phyloP scores from a whole-genome alignment of 2,888 invertebrate species.

The Microctonus brassicae region DNA sequence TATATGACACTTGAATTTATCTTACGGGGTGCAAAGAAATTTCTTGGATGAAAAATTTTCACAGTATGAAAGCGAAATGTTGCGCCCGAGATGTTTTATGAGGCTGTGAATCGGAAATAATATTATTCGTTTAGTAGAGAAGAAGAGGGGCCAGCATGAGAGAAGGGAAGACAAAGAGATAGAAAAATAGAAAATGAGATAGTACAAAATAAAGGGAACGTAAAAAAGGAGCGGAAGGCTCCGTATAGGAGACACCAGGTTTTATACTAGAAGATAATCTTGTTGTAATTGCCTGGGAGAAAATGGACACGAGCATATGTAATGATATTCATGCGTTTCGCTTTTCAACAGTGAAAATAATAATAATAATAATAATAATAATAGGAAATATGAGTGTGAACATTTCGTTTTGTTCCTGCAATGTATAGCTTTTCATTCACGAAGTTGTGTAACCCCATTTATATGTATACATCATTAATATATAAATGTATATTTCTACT shows the following conservation, averaged over 20 bases:
- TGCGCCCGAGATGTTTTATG: constrained; percentile 36
- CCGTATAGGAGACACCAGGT: not conserved
- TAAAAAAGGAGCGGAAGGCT: not conserved
- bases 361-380: no score
- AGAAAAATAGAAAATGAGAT: not conserved
- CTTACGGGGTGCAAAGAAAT: constrained; percentile 28
- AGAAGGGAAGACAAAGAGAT: not conserved
- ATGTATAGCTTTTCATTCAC: no score
- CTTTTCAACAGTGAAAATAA: constrained; percentile 10
- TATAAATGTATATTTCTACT: no score
- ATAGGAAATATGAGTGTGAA: no score
- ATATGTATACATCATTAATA: no score
- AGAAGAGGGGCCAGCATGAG: constrained; percentile 1
- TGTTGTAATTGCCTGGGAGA: constrained; percentile 37
- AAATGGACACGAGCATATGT: constrained; percentile 33
- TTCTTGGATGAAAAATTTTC: constrained; percentile 29
- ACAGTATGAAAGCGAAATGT: constrained; percentile 25
- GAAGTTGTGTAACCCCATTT: no score
- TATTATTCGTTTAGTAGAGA: constrained; percentile 33
- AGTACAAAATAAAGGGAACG: not conserved
- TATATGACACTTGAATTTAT: constrained; percentile 30
- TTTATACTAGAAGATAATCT: constrained; percentile 36
- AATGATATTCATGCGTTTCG: constrained; percentile 37
- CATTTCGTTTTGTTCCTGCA: no score
- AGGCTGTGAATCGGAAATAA: constrained; percentile 37